Conservation (phyloP, 2,113 vertebrate species). For the Oncorhynchus mykiss region DNA sequence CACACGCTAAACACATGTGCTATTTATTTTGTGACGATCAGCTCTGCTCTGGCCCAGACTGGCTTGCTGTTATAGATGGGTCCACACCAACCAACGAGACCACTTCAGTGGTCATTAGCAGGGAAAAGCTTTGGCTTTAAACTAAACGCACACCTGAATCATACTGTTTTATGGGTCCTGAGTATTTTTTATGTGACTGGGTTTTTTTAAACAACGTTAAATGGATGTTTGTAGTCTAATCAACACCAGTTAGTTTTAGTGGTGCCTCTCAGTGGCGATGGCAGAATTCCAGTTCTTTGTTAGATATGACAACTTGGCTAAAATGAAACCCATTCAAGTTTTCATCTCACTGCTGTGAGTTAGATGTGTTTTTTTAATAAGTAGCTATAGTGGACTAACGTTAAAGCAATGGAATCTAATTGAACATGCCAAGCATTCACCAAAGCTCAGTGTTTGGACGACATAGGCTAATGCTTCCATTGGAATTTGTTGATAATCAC, state of each 20-base stretch:
- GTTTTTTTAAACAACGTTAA: slow-evolving; percentile 71
- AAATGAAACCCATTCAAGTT: not conserved
- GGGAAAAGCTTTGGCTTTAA: slow-evolving; percentile 61
- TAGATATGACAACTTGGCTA: not conserved
- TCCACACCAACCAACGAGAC: slow-evolving; percentile 33
- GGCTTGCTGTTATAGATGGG: slow-evolving; percentile 25
- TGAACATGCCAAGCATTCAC: not conserved
- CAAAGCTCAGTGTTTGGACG: not conserved
- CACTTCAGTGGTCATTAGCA: slow-evolving; percentile 69
- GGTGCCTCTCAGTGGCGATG: slow-evolving; percentile 16
- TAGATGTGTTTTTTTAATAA: not conserved
- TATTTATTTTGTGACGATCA: not conserved
- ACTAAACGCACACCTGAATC: slow-evolving; percentile 62
- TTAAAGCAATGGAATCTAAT: not conserved
- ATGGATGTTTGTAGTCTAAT: slow-evolving; percentile 67
- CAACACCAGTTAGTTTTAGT: slow-evolving; percentile 65
- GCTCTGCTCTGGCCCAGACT: not conserved
- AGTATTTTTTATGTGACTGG: slow-evolving; percentile 72
- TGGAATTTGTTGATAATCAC: not conserved
- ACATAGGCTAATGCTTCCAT: not conserved
- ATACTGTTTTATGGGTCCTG: slow-evolving; percentile 70
- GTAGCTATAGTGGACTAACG: not conserved
- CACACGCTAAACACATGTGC: slow-evolving; percentile 70
- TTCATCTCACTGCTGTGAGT: not conserved
- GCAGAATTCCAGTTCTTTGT: not conserved